phyloP scores from a whole-genome alignment of 2,113 vertebrate species.

The Oreocharis arfaki region DNA sequence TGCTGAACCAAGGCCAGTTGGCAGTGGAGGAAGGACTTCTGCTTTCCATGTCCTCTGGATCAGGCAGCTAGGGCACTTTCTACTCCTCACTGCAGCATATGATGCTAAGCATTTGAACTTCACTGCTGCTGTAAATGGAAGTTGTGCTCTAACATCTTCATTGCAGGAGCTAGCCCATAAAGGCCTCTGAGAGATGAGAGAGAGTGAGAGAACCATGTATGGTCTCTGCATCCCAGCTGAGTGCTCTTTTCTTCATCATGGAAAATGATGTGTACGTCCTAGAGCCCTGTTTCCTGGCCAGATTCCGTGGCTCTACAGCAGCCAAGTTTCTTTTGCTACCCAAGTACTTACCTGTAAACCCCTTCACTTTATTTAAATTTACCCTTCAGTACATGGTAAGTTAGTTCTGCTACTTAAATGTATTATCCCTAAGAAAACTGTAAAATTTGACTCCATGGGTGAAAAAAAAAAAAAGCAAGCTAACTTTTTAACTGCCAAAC shows the following conservation, averaged over 20 bases:
- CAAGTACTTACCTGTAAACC: neutral
- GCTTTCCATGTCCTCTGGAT: neutral
- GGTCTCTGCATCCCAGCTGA: neutral
- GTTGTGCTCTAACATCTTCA: neutral
- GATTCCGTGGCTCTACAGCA: neutral
- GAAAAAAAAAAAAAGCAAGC: neutral
- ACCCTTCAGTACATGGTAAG: neutral
- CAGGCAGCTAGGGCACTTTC: neutral
- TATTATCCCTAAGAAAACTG: neutral
- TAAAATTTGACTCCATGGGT: neutral
- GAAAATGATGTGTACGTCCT: neutral
- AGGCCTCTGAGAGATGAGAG: neutral
- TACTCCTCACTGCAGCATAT: neutral
- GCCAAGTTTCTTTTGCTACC: neutral
- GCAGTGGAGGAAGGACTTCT: neutral
- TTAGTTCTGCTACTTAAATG: neutral
- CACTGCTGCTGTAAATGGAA: conserved; percentile 49
- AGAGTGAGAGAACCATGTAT: conserved; percentile 23
- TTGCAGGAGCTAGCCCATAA: neutral
- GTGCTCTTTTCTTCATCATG: conserved; percentile 5
- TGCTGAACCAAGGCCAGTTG: neutral
- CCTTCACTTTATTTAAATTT: neutral
- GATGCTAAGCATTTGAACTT: neutral
- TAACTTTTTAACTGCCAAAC: neutral
- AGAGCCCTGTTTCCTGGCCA: neutral